Evolutionary conservation across 2,797 vertebrate species (phyloP).

Genomic region (Gadopsis bispinosus): DNA sequence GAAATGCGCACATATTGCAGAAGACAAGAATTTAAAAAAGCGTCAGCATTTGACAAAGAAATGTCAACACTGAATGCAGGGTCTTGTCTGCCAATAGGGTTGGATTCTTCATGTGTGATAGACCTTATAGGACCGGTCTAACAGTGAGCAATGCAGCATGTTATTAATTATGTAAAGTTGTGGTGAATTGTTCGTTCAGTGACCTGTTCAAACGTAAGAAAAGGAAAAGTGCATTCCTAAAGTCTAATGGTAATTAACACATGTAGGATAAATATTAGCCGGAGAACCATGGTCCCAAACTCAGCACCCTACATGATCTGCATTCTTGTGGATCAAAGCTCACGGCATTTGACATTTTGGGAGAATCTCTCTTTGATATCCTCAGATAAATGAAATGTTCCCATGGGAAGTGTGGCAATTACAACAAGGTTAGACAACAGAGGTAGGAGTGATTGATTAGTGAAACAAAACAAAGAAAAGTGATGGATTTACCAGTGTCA

Average conservation of each 20-base stretch:
- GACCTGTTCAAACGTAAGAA: not conserved
- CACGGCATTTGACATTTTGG: conserved; percentile 34
- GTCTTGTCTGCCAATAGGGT: not conserved
- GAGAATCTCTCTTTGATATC: conserved; percentile 65
- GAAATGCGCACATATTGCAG: not conserved
- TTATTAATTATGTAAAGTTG: not conserved
- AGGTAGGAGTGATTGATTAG: conserved; percentile 64
- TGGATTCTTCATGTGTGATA: not conserved
- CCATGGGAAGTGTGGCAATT: conserved; percentile 24
- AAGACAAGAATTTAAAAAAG: not conserved
- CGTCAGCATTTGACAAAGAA: not conserved
- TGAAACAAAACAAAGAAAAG: conserved; percentile 54
- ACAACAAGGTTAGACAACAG: conserved; percentile 61
- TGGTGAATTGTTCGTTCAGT: not conserved
- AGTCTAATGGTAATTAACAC: conserved; percentile 5
- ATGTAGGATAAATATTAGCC: not conserved
- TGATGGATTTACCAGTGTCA: conserved; percentile 51
- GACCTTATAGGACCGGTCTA: not conserved
- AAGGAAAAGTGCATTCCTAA: not conserved
- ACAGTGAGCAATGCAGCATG: not conserved
- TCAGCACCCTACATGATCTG: conserved; percentile 18
- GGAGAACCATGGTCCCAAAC: not conserved
- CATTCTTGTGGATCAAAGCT: conserved; percentile 48
- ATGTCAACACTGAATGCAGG: not conserved
- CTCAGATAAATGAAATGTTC: conserved; percentile 54